Evolutionary conservation across 2,888 invertebrate species (phyloP).

Genomic region (Rhagophthalmus giganteus): DNA sequence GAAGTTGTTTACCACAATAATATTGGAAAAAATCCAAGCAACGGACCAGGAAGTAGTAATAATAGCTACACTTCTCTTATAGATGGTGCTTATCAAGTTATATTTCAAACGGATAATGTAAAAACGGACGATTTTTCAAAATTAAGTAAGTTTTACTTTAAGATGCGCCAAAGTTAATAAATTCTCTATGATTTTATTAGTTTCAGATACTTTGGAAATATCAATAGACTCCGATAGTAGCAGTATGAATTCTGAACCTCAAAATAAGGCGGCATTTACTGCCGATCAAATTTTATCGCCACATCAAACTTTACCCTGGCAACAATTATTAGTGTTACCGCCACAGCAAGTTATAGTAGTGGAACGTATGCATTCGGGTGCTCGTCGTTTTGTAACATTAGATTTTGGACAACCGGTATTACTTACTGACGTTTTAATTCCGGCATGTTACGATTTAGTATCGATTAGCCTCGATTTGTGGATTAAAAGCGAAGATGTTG

Average conservation of each 20-base stretch:
- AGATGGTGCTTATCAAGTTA: slow-evolving; percentile 34
- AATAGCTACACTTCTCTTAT: slow-evolving; percentile 30
- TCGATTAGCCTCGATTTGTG: slow-evolving; percentile 89
- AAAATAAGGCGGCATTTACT: slow-evolving; percentile 32
- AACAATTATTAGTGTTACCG: slow-evolving; percentile 75
- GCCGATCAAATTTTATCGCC: slow-evolving; percentile 44
- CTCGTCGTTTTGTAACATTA: slow-evolving; percentile 86
- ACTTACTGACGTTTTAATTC: slow-evolving; percentile 84
- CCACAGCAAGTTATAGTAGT: slow-evolving; percentile 85
- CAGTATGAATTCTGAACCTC: slow-evolving; percentile 26
- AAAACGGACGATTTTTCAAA: slow-evolving; percentile 38
- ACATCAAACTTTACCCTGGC: slow-evolving; percentile 65
- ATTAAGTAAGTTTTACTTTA: slow-evolving; percentile 28
- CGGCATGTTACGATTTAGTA: slow-evolving; percentile 78
- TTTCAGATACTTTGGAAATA: slow-evolving; percentile 29
- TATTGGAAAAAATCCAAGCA: slow-evolving; percentile 25
- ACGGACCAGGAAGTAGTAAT: slow-evolving; percentile 33
- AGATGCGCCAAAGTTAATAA: too few species aligned
- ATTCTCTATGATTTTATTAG: slow-evolving; percentile 10
- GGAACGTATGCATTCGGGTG: slow-evolving; percentile 92
- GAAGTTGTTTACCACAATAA: slow-evolving; percentile 29
- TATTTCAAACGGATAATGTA: slow-evolving; percentile 35
- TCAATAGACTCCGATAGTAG: slow-evolving; percentile 29
- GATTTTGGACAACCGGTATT: slow-evolving; percentile 88
- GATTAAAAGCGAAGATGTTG: slow-evolving; percentile 83